Base-by-base conservation (phyloP, 2,113 vertebrate genomes). In the Clarias macrocephalus region DNA sequence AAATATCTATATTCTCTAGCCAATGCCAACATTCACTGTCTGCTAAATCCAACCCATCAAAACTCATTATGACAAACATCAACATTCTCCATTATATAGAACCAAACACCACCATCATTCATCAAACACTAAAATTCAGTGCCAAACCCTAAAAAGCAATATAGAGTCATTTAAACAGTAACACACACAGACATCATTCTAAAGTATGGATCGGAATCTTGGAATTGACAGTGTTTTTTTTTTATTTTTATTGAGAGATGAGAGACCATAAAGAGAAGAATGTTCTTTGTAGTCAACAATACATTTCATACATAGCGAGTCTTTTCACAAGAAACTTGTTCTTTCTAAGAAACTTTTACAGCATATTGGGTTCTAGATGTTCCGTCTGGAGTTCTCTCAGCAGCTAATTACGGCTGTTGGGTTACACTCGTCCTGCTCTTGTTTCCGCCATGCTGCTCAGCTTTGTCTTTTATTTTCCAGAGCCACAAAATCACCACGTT, bases 401-500 rank as follows among this genome's bases (percentile, higher is more conserved):
- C 23, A 52, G 73, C 73, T 21, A 73, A 21, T 48, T 48, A 18
- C n/a, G 21, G 5, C 37, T 7, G 10, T 25, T 54, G 42, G 13
- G 6, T 37, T 37, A 25, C 75, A 3, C 25, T 16, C 23, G n/a
- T 77, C 75, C 42, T 66, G 59, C 79, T 86, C 62, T 42, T 85
- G 80, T 86, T 86, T 76, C n/a, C 6, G 3, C 23, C 77, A 15
- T 66, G 48, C 80, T 65, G 62, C 83, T 83, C 82, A 82, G 23
- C 66, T 84, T 77, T 82, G 77, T 70, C 72, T 52, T 52, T 52
- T 12, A 42, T 52, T 76, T 76, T 52, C 37, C 6, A 10, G 70
- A 72, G 30, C 79, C 77, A 70, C 19, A 28, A 72, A 70, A 62
- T 75, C 63, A 72, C 60, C 85, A 66, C 70, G 66, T 84, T 76